These are phyloP conservation scores for Apis cerana DNA, from an alignment of 1,140 invertebrate species.

Conservation along the genomic window DNA sequence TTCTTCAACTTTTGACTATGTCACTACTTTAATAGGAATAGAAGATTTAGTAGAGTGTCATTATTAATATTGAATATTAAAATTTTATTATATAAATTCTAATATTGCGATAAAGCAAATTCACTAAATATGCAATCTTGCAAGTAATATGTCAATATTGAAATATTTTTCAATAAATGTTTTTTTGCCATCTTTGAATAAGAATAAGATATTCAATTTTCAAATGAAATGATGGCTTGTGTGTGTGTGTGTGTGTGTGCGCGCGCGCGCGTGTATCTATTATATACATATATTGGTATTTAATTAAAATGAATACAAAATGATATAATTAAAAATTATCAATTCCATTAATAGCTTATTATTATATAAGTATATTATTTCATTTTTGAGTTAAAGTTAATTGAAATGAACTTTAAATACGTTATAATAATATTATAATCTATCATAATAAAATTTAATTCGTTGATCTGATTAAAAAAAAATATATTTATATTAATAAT, in stretches of 20 bases:
- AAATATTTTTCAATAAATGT: constrained; percentile 3
- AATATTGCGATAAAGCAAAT: background rate
- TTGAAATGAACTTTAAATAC: constrained; percentile 27
- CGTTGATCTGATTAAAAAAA: background rate
- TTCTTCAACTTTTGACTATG: constrained; percentile 21
- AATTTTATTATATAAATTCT: background rate
- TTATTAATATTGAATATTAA: constrained; percentile 23
- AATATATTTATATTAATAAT: constrained; percentile 21
- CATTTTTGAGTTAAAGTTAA: background rate
- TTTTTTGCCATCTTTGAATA: background rate
- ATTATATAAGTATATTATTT: constrained; percentile 6
- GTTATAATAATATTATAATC: background rate
- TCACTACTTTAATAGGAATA: constrained; percentile 13
- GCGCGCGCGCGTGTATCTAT: too few relatives aligned
- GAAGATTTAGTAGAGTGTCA: constrained; percentile 20
- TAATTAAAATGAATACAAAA: background rate
- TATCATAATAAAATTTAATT: background rate
- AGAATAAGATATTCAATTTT: background rate
- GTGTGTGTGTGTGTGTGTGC: too few relatives aligned
- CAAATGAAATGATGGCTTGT: background rate
- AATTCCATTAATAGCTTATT: background rate
- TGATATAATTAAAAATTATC: background rate
- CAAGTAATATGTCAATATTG: constrained; percentile 1
- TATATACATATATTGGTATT: background rate
- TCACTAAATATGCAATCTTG: background rate